A percentile compares a stretch with the other conserved stretches of the same genome.
phyloP scores from a whole-genome alignment of 1,140 invertebrate genomes.

The Drosophila ercepeae region DNA sequence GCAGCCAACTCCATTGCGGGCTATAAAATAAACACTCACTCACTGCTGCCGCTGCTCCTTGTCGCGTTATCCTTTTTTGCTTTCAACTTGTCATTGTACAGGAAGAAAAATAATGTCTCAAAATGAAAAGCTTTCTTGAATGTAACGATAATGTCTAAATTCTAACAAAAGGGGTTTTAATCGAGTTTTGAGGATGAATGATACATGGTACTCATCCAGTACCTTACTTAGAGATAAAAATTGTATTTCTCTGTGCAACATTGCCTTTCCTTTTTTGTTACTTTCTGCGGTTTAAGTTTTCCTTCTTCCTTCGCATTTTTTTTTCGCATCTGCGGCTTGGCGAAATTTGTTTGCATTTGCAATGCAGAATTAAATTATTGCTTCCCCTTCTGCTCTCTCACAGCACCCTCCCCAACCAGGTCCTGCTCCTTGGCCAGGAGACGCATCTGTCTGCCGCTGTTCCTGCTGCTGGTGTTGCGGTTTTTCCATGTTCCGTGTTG shows the following conservation, averaged over 20 bases:
- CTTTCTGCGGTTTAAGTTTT: slow-evolving; percentile 72
- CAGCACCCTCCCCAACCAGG: slow-evolving; percentile 2
- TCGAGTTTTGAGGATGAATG: too few species aligned
- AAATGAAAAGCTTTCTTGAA: background rate
- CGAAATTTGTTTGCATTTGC: slow-evolving; percentile 80
- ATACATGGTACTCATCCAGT: too few species aligned
- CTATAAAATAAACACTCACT: slow-evolving; percentile 80
- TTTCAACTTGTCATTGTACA: slow-evolving; percentile 27
- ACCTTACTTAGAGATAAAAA: too few species aligned
- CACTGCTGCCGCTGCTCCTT: slow-evolving; percentile 61
- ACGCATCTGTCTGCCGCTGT: slow-evolving; percentile 39
- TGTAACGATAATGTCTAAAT: too few species aligned
- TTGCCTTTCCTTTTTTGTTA: slow-evolving; percentile 53
- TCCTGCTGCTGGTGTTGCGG: slow-evolving; percentile 13
- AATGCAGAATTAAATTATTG: slow-evolving; percentile 81
- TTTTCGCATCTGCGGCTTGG: slow-evolving; percentile 64
- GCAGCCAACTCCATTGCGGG: slow-evolving; percentile 67
- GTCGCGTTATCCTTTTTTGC: slow-evolving; percentile 34
- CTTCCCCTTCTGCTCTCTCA: too few species aligned
- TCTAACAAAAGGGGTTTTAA: too few species aligned
- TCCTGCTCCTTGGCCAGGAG: slow-evolving; percentile 15
- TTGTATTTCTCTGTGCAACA: slow-evolving; percentile 1
- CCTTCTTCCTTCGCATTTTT: slow-evolving; percentile 15
- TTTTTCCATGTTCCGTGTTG: slow-evolving; percentile 46
- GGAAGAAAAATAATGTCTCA: too few species aligned